A percentile compares a stretch with the other conserved stretches of the same genome.
Evolutionary conservation across 1,140 invertebrate species (phyloP).

Genomic region (silkworm (Bombyx mori)): DNA sequence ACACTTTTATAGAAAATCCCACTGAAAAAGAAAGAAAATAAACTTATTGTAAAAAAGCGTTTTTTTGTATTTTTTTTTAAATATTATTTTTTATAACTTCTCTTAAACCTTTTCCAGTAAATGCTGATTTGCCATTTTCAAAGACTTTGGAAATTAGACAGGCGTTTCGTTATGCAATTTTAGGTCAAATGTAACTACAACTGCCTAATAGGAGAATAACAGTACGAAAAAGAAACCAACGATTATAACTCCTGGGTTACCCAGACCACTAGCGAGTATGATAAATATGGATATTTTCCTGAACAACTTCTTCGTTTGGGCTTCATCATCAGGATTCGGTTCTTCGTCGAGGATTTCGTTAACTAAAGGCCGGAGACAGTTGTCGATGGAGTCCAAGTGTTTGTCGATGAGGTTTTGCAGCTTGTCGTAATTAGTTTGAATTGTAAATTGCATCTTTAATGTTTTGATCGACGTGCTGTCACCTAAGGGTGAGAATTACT

Average conservation of each 20-base stretch:
- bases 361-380: constrained; percentile 67
- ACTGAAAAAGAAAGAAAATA: no score
- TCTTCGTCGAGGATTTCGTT: constrained; percentile 72
- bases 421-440: constrained; percentile 77
- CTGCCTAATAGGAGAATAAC: not conserved
- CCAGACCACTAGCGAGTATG: constrained; percentile 74
- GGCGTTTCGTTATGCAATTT: no score
- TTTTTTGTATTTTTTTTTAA: no score
- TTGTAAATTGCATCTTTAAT: constrained; percentile 80
- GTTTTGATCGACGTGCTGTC: constrained; percentile 52
- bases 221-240: constrained; percentile 22
- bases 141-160: no score
- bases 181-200: no score
- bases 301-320: constrained; percentile 70
- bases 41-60: no score
- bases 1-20: no score
- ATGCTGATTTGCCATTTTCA: no score
- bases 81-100: no score
- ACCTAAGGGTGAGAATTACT: constrained; percentile 19
- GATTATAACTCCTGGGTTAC: constrained; percentile 71
- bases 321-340: constrained; percentile 53
- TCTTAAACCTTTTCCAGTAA: no score
- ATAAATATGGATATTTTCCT: constrained; percentile 77
- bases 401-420: constrained; percentile 69
- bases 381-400: constrained; percentile 63